Evolutionary conservation across 2,797 vertebrate genomes (phyloP), one percentile per base, ranked within the genome.

Genomic region (Hypotaenidia okinawae): DNA sequence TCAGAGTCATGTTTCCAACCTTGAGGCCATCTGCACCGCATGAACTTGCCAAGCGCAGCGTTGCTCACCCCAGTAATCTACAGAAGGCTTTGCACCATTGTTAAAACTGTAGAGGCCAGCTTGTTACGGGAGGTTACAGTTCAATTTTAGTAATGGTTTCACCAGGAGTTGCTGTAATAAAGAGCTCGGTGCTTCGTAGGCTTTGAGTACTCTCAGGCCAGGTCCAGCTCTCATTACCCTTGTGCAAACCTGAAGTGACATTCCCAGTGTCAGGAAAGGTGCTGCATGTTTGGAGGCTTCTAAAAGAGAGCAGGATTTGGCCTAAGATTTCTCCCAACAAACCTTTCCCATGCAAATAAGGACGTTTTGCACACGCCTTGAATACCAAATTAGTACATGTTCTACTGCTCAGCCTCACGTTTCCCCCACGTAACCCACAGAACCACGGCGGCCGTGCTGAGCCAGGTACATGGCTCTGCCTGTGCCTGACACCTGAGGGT

Each of bases 281-380:
- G 85, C 85, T 64, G 79, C 32, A 1, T 15, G 51, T 77, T 89
- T 41, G 21, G 78, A 72, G 39, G 16, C 32, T 89, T 14, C 4
- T 15, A 35, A 80, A 68, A 13, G 58, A 73, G 64, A 87, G 52
- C 4, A 61, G 58, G 83, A 47, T 90, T 81, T 86, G 76, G 33
- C 76, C 76, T 17, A 81, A 57, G 76, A 75, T 90, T 87, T 66
- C 81, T 87, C 78, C 87, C 84, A 66, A 28, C 59, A 45, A 91
- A 76, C 55, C 11, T 90, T 89, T 84, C 87, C 89, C 69, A 74
- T 77, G 87, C 87, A 85, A 93, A 96, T 85, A 37, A 0, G 35
- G 39, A 25, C n/a, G 18, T 68, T 33, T 30, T 75, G 89, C 85
- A 74, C 39, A 4, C 1, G 6, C 72, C 87, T 67, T 82, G 87